Base-by-base conservation (phyloP, 2,888 invertebrate genomes). In the Boloria euphrosyne region DNA sequence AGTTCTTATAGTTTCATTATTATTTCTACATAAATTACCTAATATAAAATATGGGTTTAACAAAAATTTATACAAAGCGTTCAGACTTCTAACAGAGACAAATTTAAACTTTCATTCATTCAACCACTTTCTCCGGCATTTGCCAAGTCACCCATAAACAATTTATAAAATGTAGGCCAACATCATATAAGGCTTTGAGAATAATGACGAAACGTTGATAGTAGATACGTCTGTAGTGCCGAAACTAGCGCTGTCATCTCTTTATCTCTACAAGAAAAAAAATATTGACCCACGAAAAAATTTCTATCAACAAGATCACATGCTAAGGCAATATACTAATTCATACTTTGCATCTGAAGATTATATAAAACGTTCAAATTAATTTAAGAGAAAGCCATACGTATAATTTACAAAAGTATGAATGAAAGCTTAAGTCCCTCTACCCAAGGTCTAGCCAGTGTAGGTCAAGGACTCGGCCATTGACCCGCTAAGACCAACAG, bases 391-490 rank as follows among this genome's bases (percentile, higher is more conserved):
- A 38, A 38, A 38, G 31, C 31, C 7, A 38, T 38, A 38, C 10
- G 2, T 38, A 10, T 10, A 38, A 38, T 10, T 38, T 38, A 38
- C 10, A 38, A 38, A 10, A 38, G 31, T 22, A 13, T 27, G 22
- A 27, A 47, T 47, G n/a, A 46, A 59, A 38, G 13, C 49, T 38
- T 50, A 18, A 50, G 31, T 13, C 50, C 13, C 50, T 38, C 47
- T 10, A 17, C 14, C 38, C 38, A 38, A 49, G 38, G 31, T 6
- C 31, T 49, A 47, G 31, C 38, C 31, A 70, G 68, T 79, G 74
- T 87, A 78, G 88, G 89, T 85, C 90, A 89, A 88, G 89, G 87
- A 81, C 80, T 77, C 82, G 87, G 85, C 84, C 85, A 82, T 46
- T 86, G 76, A 86, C 85, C 86, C 71, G 64, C 70, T 66, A 75